Evolutionary conservation across 1,140 invertebrate species (phyloP).

Genomic region (Argopecten irradians): DNA sequence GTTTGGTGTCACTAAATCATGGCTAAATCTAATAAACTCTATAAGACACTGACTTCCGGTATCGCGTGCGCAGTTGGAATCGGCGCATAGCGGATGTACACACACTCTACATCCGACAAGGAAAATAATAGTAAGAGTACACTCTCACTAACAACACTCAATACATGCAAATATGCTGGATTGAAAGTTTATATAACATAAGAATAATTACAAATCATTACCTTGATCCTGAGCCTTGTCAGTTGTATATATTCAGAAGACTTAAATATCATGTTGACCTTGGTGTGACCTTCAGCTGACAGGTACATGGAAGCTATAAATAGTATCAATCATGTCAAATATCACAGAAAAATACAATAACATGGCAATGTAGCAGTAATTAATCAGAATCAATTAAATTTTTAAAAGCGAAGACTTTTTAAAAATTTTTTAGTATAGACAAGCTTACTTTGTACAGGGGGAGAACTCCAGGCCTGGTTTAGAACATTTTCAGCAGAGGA

Average conservation of each 20-base stretch:
- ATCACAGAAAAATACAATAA: slow-evolving; percentile 5
- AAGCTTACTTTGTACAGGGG: slow-evolving; percentile 42
- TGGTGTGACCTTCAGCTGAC: slow-evolving; percentile 71
- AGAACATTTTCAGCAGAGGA: slow-evolving; percentile 64
- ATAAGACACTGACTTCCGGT: no score
- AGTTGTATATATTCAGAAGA: slow-evolving; percentile 67
- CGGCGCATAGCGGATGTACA: no score
- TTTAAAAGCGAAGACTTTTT: background rate
- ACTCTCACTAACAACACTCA: no score
- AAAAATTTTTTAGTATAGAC: background rate
- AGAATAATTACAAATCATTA: no score
- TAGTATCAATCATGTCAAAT: background rate
- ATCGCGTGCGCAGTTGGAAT: no score
- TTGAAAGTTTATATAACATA: no score
- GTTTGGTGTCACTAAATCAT: no score
- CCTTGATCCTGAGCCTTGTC: slow-evolving; percentile 72
- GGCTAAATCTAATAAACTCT: no score
- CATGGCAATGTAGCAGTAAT: background rate
- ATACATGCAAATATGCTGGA: no score
- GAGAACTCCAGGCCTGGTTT: slow-evolving; percentile 46
- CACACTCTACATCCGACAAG: no score
- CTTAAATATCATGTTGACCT: slow-evolving; percentile 75
- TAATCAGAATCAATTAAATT: background rate
- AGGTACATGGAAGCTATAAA: slow-evolving; percentile 68
- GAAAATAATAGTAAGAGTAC: no score